A percentile compares a stretch with the other conserved stretches of the same genome.
These are phyloP conservation scores for Gymnosoma rotundatum DNA, from an alignment of 2,888 invertebrate genomes.

Conservation along the genomic window DNA sequence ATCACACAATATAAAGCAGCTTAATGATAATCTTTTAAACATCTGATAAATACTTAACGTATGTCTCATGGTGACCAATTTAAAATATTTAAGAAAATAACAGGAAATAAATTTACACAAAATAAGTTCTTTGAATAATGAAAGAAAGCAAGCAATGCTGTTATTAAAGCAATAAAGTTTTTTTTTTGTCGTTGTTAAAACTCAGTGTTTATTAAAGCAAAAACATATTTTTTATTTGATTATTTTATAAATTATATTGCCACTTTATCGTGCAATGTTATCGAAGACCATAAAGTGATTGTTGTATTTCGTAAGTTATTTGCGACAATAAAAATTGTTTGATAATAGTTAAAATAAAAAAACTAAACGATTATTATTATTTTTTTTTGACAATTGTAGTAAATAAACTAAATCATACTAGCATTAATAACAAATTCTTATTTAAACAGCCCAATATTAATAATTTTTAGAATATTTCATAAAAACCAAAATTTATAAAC, in stretches of 20 bases:
- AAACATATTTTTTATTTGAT: background rate
- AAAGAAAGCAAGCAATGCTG: background rate
- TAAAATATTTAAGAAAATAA: background rate
- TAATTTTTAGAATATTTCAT: too few species aligned
- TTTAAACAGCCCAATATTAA: too few species aligned
- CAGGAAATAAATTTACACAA: background rate
- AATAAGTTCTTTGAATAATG: background rate
- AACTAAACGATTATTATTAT: too few species aligned
- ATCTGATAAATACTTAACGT: slow-evolving; percentile 60
- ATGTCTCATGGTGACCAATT: slow-evolving; percentile 27
- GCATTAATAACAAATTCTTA: too few species aligned
- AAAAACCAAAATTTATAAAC: too few species aligned
- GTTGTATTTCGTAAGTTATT: too few species aligned
- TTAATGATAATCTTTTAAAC: slow-evolving; percentile 67
- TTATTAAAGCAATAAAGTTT: background rate
- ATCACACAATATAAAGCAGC: slow-evolving; percentile 54
- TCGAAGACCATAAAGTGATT: too few species aligned
- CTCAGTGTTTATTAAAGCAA: background rate
- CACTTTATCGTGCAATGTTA: background rate
- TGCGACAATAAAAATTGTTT: too few species aligned
- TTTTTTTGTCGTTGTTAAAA: background rate
- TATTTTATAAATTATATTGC: background rate
- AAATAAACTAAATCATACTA: too few species aligned
- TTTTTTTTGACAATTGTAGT: too few species aligned
- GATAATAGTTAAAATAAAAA: too few species aligned